Conservation (phyloP, 2,888 invertebrate species). For the Metellina segmentata region DNA sequence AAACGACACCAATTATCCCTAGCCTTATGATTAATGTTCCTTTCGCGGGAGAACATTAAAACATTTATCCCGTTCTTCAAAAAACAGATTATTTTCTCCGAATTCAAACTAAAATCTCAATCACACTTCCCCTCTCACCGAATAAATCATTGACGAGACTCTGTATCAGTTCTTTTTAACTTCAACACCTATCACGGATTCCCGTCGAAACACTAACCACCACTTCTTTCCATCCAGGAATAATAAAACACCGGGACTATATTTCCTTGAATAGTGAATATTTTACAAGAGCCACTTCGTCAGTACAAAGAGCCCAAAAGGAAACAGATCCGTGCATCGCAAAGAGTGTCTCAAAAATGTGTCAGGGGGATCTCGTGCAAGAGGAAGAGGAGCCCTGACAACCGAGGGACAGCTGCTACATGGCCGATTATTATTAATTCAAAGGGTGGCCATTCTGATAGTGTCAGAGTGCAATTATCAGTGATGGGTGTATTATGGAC, state of each 20-base stretch:
- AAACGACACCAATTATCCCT: too few species aligned
- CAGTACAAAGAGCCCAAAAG: neutral
- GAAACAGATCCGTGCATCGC: neutral
- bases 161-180: too few species aligned
- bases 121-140: too few species aligned
- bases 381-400: conserved; percentile 46
- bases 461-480: conserved; percentile 69
- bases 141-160: too few species aligned
- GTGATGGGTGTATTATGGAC: conserved; percentile 70
- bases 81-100: too few species aligned
- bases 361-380: neutral
- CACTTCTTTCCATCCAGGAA: neutral
- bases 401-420: conserved; percentile 49
- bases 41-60: too few species aligned
- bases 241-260: neutral
- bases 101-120: too few species aligned
- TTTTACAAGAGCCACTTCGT: neutral
- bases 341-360: neutral
- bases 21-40: too few species aligned
- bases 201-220: too few species aligned
- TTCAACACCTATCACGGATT: too few species aligned
- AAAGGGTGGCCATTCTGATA: conserved; percentile 68
- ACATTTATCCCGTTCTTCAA: too few species aligned
- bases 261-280: neutral
- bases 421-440: conserved; percentile 67